Conservation (phyloP, 2,113 vertebrate genomes). For the Passer domesticus region DNA sequence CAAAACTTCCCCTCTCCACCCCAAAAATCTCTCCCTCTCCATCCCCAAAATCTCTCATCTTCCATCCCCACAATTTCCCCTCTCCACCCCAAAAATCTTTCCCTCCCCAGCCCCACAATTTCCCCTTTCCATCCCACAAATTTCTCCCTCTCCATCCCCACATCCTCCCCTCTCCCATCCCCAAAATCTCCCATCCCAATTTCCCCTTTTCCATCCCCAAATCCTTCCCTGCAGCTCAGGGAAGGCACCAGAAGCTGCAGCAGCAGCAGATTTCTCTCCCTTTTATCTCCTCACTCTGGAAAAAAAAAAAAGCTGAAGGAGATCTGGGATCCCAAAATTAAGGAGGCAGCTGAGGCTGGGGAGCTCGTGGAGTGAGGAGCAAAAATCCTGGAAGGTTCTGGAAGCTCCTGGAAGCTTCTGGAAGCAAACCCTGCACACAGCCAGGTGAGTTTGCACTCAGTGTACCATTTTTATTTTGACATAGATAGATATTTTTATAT, state of each 20-base stretch:
- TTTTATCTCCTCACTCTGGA: neutral
- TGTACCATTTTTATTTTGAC: slow-evolving; percentile 52
- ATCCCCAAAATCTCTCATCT: no score
- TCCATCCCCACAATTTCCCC: neutral
- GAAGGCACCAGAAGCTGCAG: neutral
- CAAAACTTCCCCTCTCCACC: no score
- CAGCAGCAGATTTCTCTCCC: neutral
- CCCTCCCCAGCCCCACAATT: no score
- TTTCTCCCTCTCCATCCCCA: no score
- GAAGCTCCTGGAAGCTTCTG: neutral
- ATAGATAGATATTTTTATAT: neutral
- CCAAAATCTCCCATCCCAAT: neutral
- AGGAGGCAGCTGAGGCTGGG: neutral
- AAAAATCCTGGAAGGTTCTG: neutral
- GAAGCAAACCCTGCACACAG: neutral
- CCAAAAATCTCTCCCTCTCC: neutral
- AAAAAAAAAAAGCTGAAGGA: neutral
- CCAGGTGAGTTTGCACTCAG: neutral
- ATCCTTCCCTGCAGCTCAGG: neutral
- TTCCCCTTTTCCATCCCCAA: neutral
- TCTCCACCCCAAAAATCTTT: neutral
- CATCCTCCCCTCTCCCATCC: neutral
- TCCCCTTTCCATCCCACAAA: neutral
- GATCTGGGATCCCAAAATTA: neutral
- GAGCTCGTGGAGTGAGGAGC: neutral